Base-by-base conservation (phyloP, 2,113 vertebrate species). In the Myotis brandtii region DNA sequence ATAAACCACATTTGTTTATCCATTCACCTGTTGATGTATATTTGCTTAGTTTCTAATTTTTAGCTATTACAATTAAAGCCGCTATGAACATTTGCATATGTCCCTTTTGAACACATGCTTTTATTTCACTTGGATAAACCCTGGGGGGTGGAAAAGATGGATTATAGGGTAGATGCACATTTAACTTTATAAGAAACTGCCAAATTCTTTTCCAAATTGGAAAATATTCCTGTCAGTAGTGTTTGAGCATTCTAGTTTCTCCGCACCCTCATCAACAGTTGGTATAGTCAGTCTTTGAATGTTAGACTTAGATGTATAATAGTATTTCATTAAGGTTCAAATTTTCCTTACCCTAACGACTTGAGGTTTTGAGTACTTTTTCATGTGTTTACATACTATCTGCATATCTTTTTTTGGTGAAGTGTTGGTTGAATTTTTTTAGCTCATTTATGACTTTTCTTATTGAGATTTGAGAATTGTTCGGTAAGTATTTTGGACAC, bases 31-130 rank as follows among this genome's bases (percentile, higher is more conserved):
- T 81, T 59, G 48, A 37, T 89, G 18, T 12, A 43, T 66, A 89
- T 50, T 91, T 95, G 40, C 21, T 48, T 86, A 70, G 13, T 90
- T 87, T 86, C 8, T 16, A 80, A 9, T 59, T 40, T 72, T 50
- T 34, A 83, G 40, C 17, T 82, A 32, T 86, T 86, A 73, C 13
- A 93, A 92, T 95, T 69, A 92, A 82, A 89, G 34, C 32, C 54
- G 23, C 34, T 86, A 46, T 77, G 56, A 86, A 56, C 20, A 89
- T 86, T 69, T 88, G 4, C 9, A 77, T 30, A n/a, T 66, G 18
- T 27, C 18, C 54, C 87, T 95, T 84, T 70, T 80, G 34, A 82
- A 79, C 18, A 54, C 34, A 25, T 67, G 4, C 6, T 37, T 94
- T 72, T 43, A 66, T 83, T 86, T 94, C 37, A 80, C n/a, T 89